phyloP scores from a whole-genome alignment of 2,113 vertebrate species.

The Lipophrys pholis region DNA sequence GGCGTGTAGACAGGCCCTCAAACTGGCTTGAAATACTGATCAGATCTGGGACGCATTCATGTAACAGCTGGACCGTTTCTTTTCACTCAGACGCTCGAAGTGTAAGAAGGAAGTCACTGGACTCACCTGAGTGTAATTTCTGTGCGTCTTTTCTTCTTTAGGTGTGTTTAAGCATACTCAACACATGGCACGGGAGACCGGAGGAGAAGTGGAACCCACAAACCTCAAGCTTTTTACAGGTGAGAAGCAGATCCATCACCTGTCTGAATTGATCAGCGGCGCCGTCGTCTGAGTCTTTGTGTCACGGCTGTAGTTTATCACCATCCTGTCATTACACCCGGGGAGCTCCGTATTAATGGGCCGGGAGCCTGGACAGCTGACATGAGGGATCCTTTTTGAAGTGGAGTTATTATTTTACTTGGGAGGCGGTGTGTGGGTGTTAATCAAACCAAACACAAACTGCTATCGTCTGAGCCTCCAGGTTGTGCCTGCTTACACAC shows the following conservation, averaged over 20 bases:
- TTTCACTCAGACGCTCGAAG: no score
- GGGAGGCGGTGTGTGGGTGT: conserved; percentile 31
- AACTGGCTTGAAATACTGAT: no score
- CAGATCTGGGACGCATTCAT: no score
- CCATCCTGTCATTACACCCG: conserved; percentile 20
- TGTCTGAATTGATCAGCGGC: conserved; percentile 35
- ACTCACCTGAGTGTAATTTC: not conserved
- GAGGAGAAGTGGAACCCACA: conserved; percentile 99
- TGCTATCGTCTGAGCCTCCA: conserved; percentile 25
- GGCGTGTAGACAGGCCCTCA: no score
- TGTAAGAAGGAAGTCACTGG: no score
- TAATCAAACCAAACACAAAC: conserved; percentile 42
- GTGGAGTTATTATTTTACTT: conserved; percentile 38
- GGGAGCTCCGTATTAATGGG: conserved; percentile 42
- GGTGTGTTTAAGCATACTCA: conserved; percentile 99
- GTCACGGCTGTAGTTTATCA: conserved; percentile 28
- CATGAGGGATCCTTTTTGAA: conserved; percentile 52
- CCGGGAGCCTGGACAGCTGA: conserved; percentile 38
- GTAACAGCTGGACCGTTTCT: no score
- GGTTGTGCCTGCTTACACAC: conserved; percentile 21
- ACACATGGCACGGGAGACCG: conserved; percentile 98
- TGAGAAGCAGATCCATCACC: conserved; percentile 69
- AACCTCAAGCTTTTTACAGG: conserved; percentile 99
- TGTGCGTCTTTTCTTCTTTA: conserved; percentile 58
- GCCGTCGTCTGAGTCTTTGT: conserved; percentile 21